Percentiles rank a stretch among this genome's conserved stretches.
phyloP scores from a whole-genome alignment of 2,888 invertebrate genomes.

The Cataglyphis albicans region DNA sequence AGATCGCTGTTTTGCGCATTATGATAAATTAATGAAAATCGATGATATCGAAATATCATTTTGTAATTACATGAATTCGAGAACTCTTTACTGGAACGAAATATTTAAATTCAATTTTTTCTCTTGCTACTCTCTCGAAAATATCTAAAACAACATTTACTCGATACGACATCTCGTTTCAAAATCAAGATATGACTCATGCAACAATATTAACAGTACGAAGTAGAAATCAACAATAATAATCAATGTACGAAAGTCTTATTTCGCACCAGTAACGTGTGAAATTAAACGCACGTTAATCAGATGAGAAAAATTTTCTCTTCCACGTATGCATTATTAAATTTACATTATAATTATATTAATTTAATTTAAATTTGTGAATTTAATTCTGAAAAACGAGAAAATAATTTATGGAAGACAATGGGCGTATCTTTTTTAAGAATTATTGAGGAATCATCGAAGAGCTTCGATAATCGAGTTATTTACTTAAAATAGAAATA shows the following conservation, averaged over 20 bases:
- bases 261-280: not conserved
- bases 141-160: slow-evolving; percentile 49
- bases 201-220: slow-evolving; percentile 59
- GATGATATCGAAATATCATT: slow-evolving; percentile 2
- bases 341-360: not conserved
- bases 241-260: slow-evolving; percentile 18
- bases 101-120: slow-evolving; percentile 42
- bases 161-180: slow-evolving; percentile 49
- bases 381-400: slow-evolving; percentile 10
- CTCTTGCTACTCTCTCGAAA: slow-evolving; percentile 18
- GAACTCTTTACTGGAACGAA: slow-evolving; percentile 15
- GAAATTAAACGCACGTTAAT: slow-evolving; percentile 2
- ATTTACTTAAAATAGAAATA: not conserved
- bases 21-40: slow-evolving; percentile 21
- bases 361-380: not conserved
- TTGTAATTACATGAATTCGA: slow-evolving; percentile 14
- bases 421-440: not conserved
- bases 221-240: not conserved
- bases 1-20: not conserved
- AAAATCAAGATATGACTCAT: slow-evolving; percentile 51
- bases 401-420: not conserved
- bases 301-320: slow-evolving; percentile 3
- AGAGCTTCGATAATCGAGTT: not conserved
- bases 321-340: not conserved
- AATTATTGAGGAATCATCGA: not conserved